phyloP scores from a whole-genome alignment of 2,797 vertebrate genomes.

The Botia almorhae region DNA sequence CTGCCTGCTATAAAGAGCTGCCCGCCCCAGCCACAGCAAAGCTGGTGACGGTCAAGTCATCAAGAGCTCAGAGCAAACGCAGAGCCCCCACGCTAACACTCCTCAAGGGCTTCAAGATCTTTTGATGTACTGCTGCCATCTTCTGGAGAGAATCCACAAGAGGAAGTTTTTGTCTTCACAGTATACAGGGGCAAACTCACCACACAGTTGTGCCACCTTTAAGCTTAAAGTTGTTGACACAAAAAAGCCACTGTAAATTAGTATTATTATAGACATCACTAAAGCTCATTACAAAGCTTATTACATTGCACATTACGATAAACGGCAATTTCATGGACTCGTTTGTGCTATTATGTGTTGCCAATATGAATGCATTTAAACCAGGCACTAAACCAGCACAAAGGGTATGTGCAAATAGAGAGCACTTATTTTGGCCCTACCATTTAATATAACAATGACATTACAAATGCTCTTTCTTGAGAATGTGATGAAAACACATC shows the following conservation, averaged over 20 bases:
- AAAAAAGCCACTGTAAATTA: too few species aligned
- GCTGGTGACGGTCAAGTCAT: constrained; percentile 90
- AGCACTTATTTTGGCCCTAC: not conserved
- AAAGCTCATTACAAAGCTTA: too few species aligned
- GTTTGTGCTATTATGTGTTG: too few species aligned
- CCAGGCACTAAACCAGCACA: too few species aligned
- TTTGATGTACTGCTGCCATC: constrained; percentile 71
- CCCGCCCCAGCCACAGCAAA: constrained; percentile 89
- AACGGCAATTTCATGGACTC: too few species aligned
- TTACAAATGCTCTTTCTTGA: not conserved
- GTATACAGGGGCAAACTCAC: too few species aligned
- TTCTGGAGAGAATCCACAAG: constrained; percentile 17
- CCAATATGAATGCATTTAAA: too few species aligned
- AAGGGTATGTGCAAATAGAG: too few species aligned
- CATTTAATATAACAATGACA: not conserved
- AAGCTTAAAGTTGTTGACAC: too few species aligned
- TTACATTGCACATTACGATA: too few species aligned
- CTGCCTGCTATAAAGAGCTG: constrained; percentile 86
- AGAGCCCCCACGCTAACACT: constrained; percentile 88
- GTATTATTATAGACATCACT: too few species aligned
- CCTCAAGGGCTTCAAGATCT: constrained; percentile 94
- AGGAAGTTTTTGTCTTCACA: not conserved
- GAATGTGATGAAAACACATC: not conserved
- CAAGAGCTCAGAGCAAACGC: constrained; percentile 90
- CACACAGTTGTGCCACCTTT: too few species aligned